Conservation (phyloP, 92 coral and sea anemone species). For the Paramuricea clavata region DNA sequence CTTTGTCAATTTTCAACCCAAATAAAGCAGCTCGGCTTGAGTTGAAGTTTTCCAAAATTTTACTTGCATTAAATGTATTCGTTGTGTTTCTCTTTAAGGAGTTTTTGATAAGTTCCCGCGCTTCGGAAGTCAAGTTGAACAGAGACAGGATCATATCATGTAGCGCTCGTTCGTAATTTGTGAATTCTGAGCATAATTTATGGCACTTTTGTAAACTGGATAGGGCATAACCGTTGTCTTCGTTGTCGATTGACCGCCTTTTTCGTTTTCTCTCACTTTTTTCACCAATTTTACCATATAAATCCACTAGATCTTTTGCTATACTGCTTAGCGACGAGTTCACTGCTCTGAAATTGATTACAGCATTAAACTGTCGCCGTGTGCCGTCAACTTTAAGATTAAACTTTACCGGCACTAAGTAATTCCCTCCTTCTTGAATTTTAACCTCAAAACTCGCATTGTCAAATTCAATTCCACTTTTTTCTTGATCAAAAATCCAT, state of each 20-base stretch:
- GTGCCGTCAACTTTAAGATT: slow-evolving; percentile 11
- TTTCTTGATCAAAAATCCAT: not conserved
- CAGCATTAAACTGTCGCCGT: slow-evolving; percentile 3
- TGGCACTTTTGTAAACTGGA: slow-evolving; percentile 56
- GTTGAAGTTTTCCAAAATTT: slow-evolving; percentile 33
- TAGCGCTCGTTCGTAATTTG: slow-evolving; percentile 70
- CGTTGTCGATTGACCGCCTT: slow-evolving; percentile 61
- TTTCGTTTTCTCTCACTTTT: slow-evolving; percentile 43
- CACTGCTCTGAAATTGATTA: slow-evolving; percentile 33
- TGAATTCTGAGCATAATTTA: slow-evolving; percentile 70
- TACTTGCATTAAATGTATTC: not conserved
- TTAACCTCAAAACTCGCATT: not conserved
- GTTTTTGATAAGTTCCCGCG: slow-evolving; percentile 15
- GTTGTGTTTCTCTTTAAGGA: slow-evolving; percentile 7
- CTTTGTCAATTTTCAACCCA: slow-evolving; percentile 60
- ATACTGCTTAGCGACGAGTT: slow-evolving; percentile 60
- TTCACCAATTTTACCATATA: slow-evolving; percentile 45
- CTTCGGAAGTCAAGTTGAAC: slow-evolving; percentile 57
- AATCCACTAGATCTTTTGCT: slow-evolving; percentile 60
- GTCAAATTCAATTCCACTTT: slow-evolving; percentile 1
- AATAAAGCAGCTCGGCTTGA: not conserved
- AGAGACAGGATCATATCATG: slow-evolving; percentile 60
- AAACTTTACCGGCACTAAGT: slow-evolving; percentile 45
- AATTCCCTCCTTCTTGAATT: not conserved
- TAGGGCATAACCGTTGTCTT: slow-evolving; percentile 1